These are phyloP conservation scores for Intellagama lesueurii DNA, from an alignment of 2,797 vertebrate genomes.

Conservation along the genomic window DNA sequence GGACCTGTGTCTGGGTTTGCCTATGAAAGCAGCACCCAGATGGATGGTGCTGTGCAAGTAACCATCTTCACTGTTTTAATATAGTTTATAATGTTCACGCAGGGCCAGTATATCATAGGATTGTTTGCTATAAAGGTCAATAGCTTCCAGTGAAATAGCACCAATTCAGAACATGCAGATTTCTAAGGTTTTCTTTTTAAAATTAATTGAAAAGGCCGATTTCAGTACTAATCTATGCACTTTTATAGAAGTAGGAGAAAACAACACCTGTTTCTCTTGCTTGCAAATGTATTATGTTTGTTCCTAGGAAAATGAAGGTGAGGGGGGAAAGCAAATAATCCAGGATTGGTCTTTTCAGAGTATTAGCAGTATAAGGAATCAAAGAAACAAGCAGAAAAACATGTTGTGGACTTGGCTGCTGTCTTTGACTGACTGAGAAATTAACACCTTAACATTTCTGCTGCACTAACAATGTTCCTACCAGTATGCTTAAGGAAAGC, in stretches of 20 bases:
- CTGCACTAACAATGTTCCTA: neutral
- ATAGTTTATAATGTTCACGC: neutral
- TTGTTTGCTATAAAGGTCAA: slow-evolving; percentile 2
- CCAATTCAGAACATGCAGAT: neutral
- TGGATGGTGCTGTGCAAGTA: neutral
- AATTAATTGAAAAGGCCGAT: neutral
- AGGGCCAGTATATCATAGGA: neutral
- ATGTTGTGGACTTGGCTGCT: neutral
- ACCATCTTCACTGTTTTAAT: neutral
- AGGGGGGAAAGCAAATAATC: neutral
- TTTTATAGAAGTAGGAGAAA: neutral
- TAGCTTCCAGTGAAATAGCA: neutral
- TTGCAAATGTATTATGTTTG: neutral
- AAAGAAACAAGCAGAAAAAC: neutral
- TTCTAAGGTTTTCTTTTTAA: neutral
- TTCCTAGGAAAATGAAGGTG: neutral
- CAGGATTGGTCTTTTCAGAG: neutral
- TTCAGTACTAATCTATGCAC: neutral
- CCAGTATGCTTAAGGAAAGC: neutral
- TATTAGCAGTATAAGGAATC: neutral
- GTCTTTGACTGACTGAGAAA: neutral
- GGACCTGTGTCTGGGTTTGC: neutral
- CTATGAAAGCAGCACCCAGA: neutral
- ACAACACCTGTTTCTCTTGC: neutral
- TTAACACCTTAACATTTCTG: neutral